Base-by-base conservation (phyloP, 2,797 vertebrate species). In the Prunella strophiata region DNA sequence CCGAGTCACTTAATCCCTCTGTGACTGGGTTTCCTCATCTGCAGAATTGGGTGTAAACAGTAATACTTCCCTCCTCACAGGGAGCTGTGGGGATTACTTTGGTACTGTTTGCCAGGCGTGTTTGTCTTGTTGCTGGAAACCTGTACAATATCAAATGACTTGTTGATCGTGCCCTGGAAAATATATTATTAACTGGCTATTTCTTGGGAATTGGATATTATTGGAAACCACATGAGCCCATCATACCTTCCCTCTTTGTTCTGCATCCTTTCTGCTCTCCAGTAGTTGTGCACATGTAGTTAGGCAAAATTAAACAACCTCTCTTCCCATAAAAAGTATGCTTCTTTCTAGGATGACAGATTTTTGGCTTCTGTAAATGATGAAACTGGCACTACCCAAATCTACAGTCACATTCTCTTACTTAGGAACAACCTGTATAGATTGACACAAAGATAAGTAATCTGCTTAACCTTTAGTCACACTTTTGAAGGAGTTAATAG, bases 1-100 rank as follows among this genome's bases (percentile, higher is more conserved):
- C 55, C 38, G 5, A 86, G 82, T 93, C 91, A 91, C 45, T 93
- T 95, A 93, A 97, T 97, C 92, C 85, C 68, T 88, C 72, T 9
- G 15, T 93, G 92, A 67, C 61, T 94, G 73, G 20, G 55, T 81
- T 93, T 96, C 85, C 43, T 91, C 94, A 91, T 63, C 67, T 93
- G 50, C 59, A 83, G 92, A 76, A 91, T 48, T 45, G 68, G 43
- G 20, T 57, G 68, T 36, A 84, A 91, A 86, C 80, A 94, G 50
- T 74, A 88, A 78, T 55, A 62, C 67, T 93, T 93, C 76, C 61
- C 10, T 87, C 88, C 81, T 96, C 76, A 83, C 42, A 80, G 79
- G 57, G 30, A 88, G n/a, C 66, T 75, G 23, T 63, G 55, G 21
- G 22, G 43, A 88, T 95, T 94, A 82, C 63, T 81, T 72, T 16